Conservation (phyloP, 1,140 invertebrate species). For the Dysdera silvatica region DNA sequence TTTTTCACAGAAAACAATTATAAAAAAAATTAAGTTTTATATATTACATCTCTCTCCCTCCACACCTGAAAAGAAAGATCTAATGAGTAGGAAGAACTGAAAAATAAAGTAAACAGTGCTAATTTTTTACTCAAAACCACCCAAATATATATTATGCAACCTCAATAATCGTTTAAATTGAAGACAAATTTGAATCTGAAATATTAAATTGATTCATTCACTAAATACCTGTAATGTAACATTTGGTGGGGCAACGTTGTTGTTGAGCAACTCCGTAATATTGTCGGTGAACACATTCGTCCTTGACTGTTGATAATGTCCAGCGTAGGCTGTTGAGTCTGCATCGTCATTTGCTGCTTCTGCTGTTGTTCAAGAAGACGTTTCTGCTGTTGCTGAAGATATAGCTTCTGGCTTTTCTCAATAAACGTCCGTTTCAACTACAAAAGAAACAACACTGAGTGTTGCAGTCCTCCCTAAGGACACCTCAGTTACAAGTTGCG, state of each 20-base stretch:
- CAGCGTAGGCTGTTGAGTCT: constrained; percentile 51
- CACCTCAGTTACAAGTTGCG: too few relatives aligned
- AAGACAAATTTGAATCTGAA: neutral
- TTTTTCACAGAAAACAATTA: too few relatives aligned
- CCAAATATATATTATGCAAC: neutral
- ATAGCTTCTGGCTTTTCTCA: too few relatives aligned
- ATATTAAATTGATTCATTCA: neutral
- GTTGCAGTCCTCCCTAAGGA: too few relatives aligned
- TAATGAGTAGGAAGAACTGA: neutral
- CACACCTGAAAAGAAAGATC: too few relatives aligned
- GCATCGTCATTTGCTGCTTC: constrained; percentile 60
- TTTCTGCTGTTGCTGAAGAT: constrained; percentile 56
- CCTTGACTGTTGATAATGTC: constrained; percentile 50
- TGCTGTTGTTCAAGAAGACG: constrained; percentile 40
- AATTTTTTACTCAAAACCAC: neutral
- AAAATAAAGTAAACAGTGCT: neutral
- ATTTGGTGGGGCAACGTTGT: constrained; percentile 70
- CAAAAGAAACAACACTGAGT: too few relatives aligned
- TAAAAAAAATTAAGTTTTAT: too few relatives aligned
- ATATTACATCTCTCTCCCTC: too few relatives aligned
- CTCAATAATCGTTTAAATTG: neutral
- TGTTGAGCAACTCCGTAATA: constrained; percentile 67
- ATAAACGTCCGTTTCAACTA: too few relatives aligned
- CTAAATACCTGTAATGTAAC: constrained; percentile 62
- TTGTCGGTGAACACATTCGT: constrained; percentile 56